Percentiles rank a stretch among this genome's conserved stretches.
Conservation (phyloP, 2,888 invertebrate species). For the Phyto melanocephala region DNA sequence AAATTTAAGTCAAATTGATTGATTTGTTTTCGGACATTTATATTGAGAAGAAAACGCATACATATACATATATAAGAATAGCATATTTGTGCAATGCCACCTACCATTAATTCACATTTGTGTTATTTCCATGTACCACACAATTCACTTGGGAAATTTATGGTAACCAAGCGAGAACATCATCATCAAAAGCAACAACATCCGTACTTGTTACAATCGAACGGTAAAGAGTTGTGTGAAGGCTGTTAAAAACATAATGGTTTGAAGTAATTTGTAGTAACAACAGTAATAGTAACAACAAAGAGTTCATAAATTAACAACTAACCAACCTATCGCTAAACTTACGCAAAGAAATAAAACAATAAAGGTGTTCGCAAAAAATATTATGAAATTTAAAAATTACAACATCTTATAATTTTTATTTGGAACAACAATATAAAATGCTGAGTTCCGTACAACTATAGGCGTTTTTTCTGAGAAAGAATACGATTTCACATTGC, state of each 20-base stretch:
- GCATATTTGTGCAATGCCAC: conserved; percentile 25
- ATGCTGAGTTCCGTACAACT: no score
- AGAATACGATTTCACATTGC: no score
- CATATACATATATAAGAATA: no score
- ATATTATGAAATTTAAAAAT: no score
- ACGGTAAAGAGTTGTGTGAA: conserved; percentile 17
- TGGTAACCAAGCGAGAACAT: conserved; percentile 76
- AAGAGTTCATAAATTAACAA: conserved; percentile 23
- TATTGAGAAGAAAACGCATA: no score
- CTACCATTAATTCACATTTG: conserved; percentile 52
- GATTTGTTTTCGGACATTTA: no score
- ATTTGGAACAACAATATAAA: no score
- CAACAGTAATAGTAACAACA: conserved; percentile 11
- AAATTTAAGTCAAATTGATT: no score
- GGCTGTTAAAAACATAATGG: conserved; percentile 29
- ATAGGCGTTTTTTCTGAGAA: no score
- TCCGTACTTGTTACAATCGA: conserved; percentile 9
- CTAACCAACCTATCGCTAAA: neutral
- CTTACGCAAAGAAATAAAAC: conserved; percentile 35
- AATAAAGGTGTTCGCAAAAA: no score
- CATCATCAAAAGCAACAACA: conserved; percentile 70
- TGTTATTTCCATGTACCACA: conserved; percentile 59
- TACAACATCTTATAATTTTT: no score
- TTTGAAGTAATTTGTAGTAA: conserved; percentile 26
- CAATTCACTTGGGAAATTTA: conserved; percentile 75